These are phyloP conservation scores for Gadus macrocephalus DNA, from an alignment of 2,113 vertebrate genomes.

Conservation along the genomic window DNA sequence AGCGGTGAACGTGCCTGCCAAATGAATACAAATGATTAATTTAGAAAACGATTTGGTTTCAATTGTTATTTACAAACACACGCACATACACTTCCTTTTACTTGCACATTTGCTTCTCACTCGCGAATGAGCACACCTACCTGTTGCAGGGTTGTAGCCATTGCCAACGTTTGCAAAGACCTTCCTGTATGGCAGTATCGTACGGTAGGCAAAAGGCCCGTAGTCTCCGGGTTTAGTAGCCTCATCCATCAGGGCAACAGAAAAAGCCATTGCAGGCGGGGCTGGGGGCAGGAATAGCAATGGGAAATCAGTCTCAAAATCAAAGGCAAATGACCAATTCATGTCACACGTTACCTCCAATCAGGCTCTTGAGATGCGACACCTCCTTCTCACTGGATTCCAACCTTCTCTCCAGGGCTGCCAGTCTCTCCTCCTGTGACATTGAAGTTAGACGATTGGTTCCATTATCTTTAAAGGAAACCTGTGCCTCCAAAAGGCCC, in stretches of 20 bases:
- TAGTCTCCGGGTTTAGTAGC: slow-evolving; percentile 25
- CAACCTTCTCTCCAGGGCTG: slow-evolving; percentile 25
- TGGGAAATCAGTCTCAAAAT: neutral
- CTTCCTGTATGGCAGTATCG: slow-evolving; percentile 39
- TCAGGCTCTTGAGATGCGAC: slow-evolving; percentile 27
- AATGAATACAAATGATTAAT: neutral
- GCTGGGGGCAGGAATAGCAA: slow-evolving; percentile 15
- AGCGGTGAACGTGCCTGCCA: slow-evolving; percentile 31
- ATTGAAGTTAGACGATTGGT: slow-evolving; percentile 10
- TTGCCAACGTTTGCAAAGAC: slow-evolving; percentile 53
- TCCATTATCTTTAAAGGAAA: slow-evolving; percentile 20
- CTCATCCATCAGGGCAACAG: slow-evolving; percentile 41
- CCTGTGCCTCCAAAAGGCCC: slow-evolving; percentile 6
- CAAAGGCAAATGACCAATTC: neutral
- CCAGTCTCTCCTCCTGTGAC: slow-evolving; percentile 21
- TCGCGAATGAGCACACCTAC: neutral
- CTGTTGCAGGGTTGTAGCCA: slow-evolving; percentile 52
- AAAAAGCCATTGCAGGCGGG: slow-evolving; percentile 44
- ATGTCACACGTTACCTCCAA: slow-evolving; percentile 21
- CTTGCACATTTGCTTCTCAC: too few species aligned
- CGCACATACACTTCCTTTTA: too few species aligned
- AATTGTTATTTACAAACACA: too few species aligned
- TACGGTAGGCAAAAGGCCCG: slow-evolving; percentile 41
- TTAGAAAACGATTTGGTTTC: slow-evolving; percentile 1
- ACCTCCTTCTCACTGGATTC: slow-evolving; percentile 25